A percentile compares a stretch with the other conserved stretches of the same genome.
These are phyloP conservation scores for Lacanobia wlatinum DNA, from an alignment of 2,888 invertebrate genomes.

Conservation along the genomic window DNA sequence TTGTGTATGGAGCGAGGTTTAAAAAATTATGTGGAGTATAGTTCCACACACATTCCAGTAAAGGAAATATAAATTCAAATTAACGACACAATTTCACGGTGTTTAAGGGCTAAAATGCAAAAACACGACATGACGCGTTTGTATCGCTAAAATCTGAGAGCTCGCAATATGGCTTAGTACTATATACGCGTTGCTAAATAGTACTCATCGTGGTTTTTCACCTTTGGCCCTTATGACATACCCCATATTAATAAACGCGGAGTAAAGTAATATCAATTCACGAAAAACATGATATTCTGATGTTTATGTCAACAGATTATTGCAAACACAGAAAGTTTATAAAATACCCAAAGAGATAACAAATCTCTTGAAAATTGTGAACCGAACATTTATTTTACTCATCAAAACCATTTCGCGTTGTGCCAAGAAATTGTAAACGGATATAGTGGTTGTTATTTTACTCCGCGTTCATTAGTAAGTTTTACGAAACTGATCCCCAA, in stretches of 20 bases:
- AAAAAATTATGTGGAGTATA: not conserved
- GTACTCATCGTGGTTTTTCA: not conserved
- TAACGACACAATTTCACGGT: not conserved
- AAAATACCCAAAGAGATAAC: too few species aligned
- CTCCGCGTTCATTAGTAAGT: not conserved
- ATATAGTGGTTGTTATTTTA: not conserved
- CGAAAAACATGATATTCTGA: not conserved
- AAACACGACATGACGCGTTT: not conserved
- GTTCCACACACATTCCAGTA: not conserved
- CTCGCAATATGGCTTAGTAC: not conserved
- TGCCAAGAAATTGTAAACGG: too few species aligned
- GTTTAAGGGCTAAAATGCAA: not conserved
- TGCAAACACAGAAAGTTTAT: not conserved
- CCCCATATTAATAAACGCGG: not conserved
- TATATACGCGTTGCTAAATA: not conserved
- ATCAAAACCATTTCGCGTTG: too few species aligned
- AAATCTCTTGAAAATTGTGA: not conserved
- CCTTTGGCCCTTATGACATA: not conserved
- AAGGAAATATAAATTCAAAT: not conserved
- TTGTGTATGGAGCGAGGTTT: slow-evolving; percentile 51
- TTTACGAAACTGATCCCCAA: not conserved
- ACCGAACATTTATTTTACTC: not conserved
- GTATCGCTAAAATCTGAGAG: not conserved
- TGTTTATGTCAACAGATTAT: too few species aligned
- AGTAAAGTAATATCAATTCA: not conserved